Evolutionary conservation across 2,888 invertebrate genomes (phyloP).

Genomic region (Sinelater perroti): DNA sequence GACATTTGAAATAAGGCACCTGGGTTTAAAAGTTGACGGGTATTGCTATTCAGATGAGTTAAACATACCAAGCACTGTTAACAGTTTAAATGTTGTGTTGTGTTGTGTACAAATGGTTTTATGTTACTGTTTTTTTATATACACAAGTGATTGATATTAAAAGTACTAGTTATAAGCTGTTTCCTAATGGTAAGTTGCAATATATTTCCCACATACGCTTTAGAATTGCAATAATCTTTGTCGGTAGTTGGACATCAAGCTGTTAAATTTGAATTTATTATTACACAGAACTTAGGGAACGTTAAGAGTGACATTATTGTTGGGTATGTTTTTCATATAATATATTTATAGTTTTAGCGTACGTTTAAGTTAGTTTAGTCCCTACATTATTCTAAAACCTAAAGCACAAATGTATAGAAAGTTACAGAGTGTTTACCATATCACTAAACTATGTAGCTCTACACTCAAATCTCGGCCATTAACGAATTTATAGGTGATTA

Average conservation of each 20-base stretch:
- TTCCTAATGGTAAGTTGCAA: conserved; percentile 35
- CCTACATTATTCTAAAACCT: conserved; percentile 17
- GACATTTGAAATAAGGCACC: conserved; percentile 10
- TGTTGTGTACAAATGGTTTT: conserved; percentile 26
- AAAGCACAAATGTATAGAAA: conserved; percentile 15
- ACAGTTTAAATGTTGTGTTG: conserved; percentile 8
- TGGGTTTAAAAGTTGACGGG: not conserved
- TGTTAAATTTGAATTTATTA: conserved; percentile 38
- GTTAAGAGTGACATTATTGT: conserved; percentile 33
- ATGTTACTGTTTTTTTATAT: conserved; percentile 21
- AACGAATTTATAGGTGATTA: too few species aligned
- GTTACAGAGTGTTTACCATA: conserved; percentile 21
- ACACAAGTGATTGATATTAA: conserved; percentile 32
- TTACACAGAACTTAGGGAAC: conserved; percentile 28
- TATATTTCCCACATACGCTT: conserved; percentile 42
- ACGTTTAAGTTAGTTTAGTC: conserved; percentile 26
- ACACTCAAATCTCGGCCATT: not conserved
- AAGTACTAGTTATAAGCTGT: conserved; percentile 31
- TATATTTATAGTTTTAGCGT: conserved; percentile 23
- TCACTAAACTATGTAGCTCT: conserved; percentile 1
- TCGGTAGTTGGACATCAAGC: conserved; percentile 31
- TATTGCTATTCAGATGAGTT: conserved; percentile 14
- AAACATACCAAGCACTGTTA: conserved; percentile 11
- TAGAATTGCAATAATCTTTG: conserved; percentile 43
- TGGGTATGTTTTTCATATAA: conserved; percentile 36